Percentiles rank a stretch among this genome's conserved stretches.
phyloP scores from a whole-genome alignment of 2,113 vertebrate genomes.

The Lepisosteus oculatus region DNA sequence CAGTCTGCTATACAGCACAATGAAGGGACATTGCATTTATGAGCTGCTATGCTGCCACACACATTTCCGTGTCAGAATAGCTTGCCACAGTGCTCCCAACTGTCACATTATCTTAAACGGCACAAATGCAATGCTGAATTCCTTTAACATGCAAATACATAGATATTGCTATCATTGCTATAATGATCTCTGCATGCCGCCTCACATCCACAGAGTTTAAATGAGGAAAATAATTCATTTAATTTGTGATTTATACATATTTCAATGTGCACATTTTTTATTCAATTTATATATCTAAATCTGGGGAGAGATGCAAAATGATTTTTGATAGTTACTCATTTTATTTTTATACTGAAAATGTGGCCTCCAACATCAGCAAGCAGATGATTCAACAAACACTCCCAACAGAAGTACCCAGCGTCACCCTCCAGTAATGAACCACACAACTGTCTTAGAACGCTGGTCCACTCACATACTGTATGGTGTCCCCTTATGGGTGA shows the following conservation, averaged over 20 bases:
- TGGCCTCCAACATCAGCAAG: too few relatives aligned
- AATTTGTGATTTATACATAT: slow-evolving; percentile 50
- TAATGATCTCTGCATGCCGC: slow-evolving; percentile 55
- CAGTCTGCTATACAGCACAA: slow-evolving; percentile 6
- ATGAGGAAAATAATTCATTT: slow-evolving; percentile 60
- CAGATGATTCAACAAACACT: too few relatives aligned
- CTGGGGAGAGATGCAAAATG: too few relatives aligned
- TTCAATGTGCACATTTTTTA: too few relatives aligned
- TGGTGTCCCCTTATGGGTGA: too few relatives aligned
- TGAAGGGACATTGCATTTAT: slow-evolving; percentile 25
- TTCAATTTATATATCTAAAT: too few relatives aligned
- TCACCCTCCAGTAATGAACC: too few relatives aligned
- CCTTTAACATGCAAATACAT: slow-evolving; percentile 59
- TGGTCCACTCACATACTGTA: too few relatives aligned
- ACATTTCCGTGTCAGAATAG: slow-evolving; percentile 47
- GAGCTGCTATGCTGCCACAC: slow-evolving; percentile 32
- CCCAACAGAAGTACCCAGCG: too few relatives aligned
- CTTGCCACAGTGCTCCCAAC: slow-evolving; percentile 46
- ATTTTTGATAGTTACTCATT: too few relatives aligned
- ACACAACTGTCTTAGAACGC: too few relatives aligned
- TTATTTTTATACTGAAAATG: too few relatives aligned
- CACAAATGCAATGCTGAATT: slow-evolving; percentile 59
- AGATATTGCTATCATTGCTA: slow-evolving; percentile 53
- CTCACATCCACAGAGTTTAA: slow-evolving; percentile 48
- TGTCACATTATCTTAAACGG: slow-evolving; percentile 52